phyloP scores from a whole-genome alignment of 2,113 vertebrate genomes.

The Apodemus sylvaticus region DNA sequence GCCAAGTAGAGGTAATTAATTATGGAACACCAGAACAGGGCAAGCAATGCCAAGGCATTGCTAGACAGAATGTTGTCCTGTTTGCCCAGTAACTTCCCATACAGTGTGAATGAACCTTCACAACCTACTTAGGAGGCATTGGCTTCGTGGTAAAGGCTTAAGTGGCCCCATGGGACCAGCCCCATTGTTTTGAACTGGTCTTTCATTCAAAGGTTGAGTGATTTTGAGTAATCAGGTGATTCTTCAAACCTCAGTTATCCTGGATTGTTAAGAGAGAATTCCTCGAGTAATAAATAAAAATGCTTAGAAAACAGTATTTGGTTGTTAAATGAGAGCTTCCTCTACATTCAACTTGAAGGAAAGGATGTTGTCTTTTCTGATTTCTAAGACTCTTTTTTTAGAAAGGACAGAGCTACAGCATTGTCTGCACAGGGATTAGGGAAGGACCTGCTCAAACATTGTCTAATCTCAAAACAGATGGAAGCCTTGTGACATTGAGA shows the following conservation, averaged over 20 bases:
- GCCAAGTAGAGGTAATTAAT: background rate
- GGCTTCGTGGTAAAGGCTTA: background rate
- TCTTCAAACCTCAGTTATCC: background rate
- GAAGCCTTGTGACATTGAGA: background rate
- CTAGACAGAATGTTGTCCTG: too few species aligned
- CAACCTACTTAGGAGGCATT: background rate
- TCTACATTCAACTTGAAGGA: background rate
- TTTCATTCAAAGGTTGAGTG: background rate
- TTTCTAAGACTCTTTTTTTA: background rate
- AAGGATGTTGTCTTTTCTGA: background rate
- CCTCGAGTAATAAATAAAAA: background rate
- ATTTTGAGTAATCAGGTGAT: background rate
- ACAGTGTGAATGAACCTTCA: background rate
- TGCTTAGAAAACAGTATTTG: background rate
- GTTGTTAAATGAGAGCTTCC: background rate
- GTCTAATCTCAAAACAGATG: conserved; percentile 17
- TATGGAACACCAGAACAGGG: background rate
- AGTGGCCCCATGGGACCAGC: background rate
- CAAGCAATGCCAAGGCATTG: background rate
- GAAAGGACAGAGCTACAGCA: background rate
- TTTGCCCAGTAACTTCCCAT: background rate
- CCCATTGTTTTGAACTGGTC: background rate
- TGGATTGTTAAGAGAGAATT: background rate
- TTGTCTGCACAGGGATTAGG: background rate
- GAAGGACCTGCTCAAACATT: background rate